Base-by-base conservation (phyloP, 2,797 vertebrate species). In the Anguilla obscura region DNA sequence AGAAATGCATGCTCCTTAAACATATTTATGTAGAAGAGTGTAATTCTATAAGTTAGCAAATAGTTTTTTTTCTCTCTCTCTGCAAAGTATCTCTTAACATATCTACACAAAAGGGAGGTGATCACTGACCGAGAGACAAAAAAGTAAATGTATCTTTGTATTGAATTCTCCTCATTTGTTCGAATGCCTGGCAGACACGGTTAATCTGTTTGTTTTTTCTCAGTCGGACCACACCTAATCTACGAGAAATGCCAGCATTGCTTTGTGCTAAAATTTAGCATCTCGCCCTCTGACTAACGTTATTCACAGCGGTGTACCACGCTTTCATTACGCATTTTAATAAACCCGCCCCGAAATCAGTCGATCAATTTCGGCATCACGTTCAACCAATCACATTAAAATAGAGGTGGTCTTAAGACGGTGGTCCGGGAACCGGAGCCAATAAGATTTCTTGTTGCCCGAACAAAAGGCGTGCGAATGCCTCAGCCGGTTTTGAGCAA, bases 281-380 rank as follows among this genome's bases (percentile, higher is more conserved):
- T 88, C 88, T 60, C 33, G 58, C 33, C 14, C 74, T 85, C 36
- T 54, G 45, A 50, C 82, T 71, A 79, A 21, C 74, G 36, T 79
- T 79, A 82, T 85, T 85, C 30, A 52, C 21, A 87, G 33, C 33
- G 3, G 12, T 30, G 86, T 87, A 54, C 89, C 87, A 27, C 54
- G 45, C 80, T 69, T 54, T 0, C 87, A 24, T 88, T 91, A 56
- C 92, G 90, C 91, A 94, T 94, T 96, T 96, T 95, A 96, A 86
- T 89, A 7, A 66, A 91, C 86, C 95, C 96, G 95, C 96, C 96
- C 91, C 76, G 91, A 97, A 96, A 96, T 97, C 96, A 96, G 96
- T 96, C 96, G 96, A 97, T 97, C 94, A 96, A 95, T 94, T 95
- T 95, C 93, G 89, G 89, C 93, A 94, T 95, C 94, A 54, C 90